phyloP scores from a whole-genome alignment of 2,797 vertebrate genomes.

The Aselliscus stoliczkanus region DNA sequence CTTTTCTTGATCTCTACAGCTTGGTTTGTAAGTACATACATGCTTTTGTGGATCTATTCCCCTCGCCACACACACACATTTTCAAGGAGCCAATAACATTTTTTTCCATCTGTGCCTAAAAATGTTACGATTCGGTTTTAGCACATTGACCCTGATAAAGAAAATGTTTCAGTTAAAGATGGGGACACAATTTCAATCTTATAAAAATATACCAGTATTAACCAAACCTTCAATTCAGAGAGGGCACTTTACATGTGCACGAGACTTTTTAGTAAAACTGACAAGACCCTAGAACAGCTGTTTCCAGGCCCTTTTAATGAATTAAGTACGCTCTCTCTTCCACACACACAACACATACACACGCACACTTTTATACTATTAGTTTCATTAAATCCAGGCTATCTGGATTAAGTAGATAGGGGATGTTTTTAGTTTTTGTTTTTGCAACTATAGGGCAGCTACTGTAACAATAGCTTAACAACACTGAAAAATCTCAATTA shows the following conservation, averaged over 20 bases:
- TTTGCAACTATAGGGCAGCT: conserved; percentile 81
- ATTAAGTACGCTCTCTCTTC: conserved; percentile 45
- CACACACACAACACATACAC: conserved; percentile 36
- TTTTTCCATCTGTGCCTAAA: conserved; percentile 84
- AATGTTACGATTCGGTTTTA: conserved; percentile 82
- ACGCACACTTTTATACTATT: conserved; percentile 58
- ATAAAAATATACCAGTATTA: conserved; percentile 88
- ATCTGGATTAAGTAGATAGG: conserved; percentile 76
- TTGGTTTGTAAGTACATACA: conserved; percentile 85
- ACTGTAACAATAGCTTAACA: conserved; percentile 77
- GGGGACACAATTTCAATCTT: conserved; percentile 81
- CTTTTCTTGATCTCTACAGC: conserved; percentile 86
- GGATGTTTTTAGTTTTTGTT: conserved; percentile 76
- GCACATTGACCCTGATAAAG: conserved; percentile 77
- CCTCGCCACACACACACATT: conserved; percentile 71
- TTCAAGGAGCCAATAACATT: conserved; percentile 80
- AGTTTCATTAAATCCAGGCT: conserved; percentile 71
- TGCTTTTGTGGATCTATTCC: conserved; percentile 81
- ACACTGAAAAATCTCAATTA: conserved; percentile 78
- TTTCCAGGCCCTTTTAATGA: conserved; percentile 75
- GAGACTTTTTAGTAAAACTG: conserved; percentile 75
- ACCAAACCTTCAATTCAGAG: conserved; percentile 79
- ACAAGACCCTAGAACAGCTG: conserved; percentile 77
- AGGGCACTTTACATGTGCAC: conserved; percentile 81
- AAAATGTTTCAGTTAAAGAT: conserved; percentile 77